phyloP scores from a whole-genome alignment of 1,140 invertebrate species.

The Heterodera carotae region DNA sequence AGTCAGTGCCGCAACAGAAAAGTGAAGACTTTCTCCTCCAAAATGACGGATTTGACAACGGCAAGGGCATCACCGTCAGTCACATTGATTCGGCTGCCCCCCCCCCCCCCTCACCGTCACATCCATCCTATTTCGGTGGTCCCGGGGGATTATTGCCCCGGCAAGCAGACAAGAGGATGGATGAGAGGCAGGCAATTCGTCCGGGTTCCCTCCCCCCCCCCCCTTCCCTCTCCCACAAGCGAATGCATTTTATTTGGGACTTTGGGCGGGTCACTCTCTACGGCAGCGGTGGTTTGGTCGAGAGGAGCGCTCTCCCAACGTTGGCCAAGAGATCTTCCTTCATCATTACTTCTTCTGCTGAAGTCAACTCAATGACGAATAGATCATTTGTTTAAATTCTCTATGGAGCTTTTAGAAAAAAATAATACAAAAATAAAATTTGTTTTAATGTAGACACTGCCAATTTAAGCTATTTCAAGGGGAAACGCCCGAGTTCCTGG shows the following conservation, averaged over 20 bases:
- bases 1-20: not conserved
- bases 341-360: not conserved
- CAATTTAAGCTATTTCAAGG: too few relatives aligned
- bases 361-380: too few relatives aligned
- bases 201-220: not conserved
- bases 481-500: too few relatives aligned
- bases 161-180: not conserved
- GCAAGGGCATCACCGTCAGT: not conserved
- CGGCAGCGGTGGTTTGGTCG: not conserved
- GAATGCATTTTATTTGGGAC: not conserved
- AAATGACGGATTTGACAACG: slow-evolving; percentile 1
- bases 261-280: not conserved
- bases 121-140: not conserved
- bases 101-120: not conserved
- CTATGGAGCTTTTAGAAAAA: too few relatives aligned
- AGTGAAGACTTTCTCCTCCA: not conserved
- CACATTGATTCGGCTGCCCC: not conserved
- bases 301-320: not conserved
- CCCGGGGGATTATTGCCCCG: not conserved
- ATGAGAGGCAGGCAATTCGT: not conserved
- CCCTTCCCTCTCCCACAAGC: not conserved
- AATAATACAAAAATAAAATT: too few relatives aligned
- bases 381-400: too few relatives aligned
- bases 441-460: too few relatives aligned
- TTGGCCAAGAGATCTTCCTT: not conserved